Percentiles rank a stretch among this genome's conserved stretches.
Evolutionary conservation across 2,113 vertebrate genomes (phyloP).

Genomic region (Odontesthes bonariensis): DNA sequence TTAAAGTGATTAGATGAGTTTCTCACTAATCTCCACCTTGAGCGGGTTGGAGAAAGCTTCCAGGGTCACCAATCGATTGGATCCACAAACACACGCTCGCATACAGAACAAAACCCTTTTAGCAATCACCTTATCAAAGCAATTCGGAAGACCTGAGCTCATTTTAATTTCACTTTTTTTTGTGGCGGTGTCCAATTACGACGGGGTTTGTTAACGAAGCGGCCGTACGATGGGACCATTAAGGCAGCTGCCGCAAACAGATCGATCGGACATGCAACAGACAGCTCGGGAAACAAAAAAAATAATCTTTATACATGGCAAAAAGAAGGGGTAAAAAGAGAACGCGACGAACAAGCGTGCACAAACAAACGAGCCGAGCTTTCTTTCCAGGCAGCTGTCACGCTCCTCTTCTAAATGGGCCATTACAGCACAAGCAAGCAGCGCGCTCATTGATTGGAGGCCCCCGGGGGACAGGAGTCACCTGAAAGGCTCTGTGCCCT

Average conservation of each 20-base stretch:
- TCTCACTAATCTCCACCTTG: conserved; percentile 79
- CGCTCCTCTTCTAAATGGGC: conserved; percentile 74
- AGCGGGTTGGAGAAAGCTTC: conserved; percentile 73
- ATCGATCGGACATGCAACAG: conserved; percentile 74
- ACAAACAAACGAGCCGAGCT: conserved; percentile 58
- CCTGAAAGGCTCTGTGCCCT: conserved; percentile 54
- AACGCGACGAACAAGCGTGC: conserved; percentile 31
- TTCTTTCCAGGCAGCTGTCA: conserved; percentile 67
- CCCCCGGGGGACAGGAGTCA: conserved; percentile 46
- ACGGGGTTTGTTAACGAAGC: conserved; percentile 71
- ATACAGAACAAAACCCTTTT: conserved; percentile 42
- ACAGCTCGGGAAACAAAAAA: conserved; percentile 52
- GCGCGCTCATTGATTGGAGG: conserved; percentile 68
- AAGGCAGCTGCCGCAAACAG: conserved; percentile 74
- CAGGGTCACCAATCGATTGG: conserved; percentile 73
- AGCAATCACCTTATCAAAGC: conserved; percentile 75
- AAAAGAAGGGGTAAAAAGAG: conserved; percentile 9
- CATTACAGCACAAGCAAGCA: conserved; percentile 75
- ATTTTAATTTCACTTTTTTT: conserved; percentile 61
- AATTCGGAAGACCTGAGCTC: conserved; percentile 62
- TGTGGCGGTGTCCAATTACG: conserved; percentile 67
- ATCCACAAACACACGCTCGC: conserved; percentile 47
- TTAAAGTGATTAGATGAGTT: conserved; percentile 79
- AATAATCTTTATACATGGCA: conserved; percentile 61
- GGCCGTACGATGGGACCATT: conserved; percentile 63